Conservation (phyloP, 1,140 invertebrate genomes). For the Drosophila arawakana region DNA sequence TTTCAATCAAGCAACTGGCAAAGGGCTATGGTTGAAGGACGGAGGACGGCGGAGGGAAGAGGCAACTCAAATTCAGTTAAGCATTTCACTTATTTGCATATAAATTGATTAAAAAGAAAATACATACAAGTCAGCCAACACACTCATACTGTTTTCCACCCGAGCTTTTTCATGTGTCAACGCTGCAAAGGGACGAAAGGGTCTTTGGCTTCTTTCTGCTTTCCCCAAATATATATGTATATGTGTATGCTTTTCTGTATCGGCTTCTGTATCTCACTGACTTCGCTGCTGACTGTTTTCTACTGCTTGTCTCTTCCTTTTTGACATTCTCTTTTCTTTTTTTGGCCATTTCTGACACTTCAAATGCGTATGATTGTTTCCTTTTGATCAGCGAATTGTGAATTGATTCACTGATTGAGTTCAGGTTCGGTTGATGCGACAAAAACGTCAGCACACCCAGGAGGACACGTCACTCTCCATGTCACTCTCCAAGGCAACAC, state of each 20-base stretch:
- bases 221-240: not conserved
- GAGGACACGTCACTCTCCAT: constrained; percentile 28
- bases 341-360: constrained; percentile 81
- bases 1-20: constrained; percentile 76
- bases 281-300: constrained; percentile 9
- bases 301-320: constrained; percentile 3
- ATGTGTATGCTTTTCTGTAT: constrained; percentile 7
- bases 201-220: constrained; percentile 40
- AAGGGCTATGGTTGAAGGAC: constrained; percentile 45
- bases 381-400: constrained; percentile 82
- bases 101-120: constrained; percentile 84
- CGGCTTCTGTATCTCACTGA: constrained; percentile 12
- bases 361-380: constrained; percentile 83
- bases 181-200: constrained; percentile 66
- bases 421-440: constrained; percentile 77
- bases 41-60: not conserved
- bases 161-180: constrained; percentile 74
- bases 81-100: constrained; percentile 83
- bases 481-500: constrained; percentile 13
- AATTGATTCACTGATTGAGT: constrained; percentile 83
- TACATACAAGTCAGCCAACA: constrained; percentile 60
- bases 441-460: constrained; percentile 67
- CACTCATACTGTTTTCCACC: constrained; percentile 41
- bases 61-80: constrained; percentile 81
- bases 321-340: constrained; percentile 20